A percentile compares a stretch with the other conserved stretches of the same genome.
phyloP scores from a whole-genome alignment of 92 coral and sea anemone species.

The Umimayanthus kanabou region DNA sequence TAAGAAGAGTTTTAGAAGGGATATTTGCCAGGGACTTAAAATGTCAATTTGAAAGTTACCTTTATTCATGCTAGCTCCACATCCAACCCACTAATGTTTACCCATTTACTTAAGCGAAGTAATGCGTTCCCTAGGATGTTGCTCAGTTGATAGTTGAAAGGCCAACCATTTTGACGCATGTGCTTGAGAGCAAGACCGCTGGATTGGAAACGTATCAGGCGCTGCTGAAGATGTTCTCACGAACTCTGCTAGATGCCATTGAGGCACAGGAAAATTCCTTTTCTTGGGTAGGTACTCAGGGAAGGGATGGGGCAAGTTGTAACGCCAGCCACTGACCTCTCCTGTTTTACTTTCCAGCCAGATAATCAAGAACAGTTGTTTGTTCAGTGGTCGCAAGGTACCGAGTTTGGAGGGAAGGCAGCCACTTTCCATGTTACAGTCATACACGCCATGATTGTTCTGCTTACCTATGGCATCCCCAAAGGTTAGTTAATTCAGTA shows the following conservation, averaged over 20 bases:
- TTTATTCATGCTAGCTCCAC: background rate
- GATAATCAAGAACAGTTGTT: slow-evolving; percentile 85
- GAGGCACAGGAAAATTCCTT: slow-evolving; percentile 68
- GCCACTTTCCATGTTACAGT: slow-evolving; percentile 86
- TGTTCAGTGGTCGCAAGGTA: slow-evolving; percentile 96
- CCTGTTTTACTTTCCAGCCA: slow-evolving; percentile 45
- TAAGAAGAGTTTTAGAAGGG: no score
- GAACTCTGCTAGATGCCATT: slow-evolving; percentile 79
- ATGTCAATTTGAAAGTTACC: background rate
- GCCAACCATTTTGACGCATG: slow-evolving; percentile 84
- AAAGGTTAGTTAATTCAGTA: slow-evolving; percentile 56
- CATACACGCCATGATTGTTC: slow-evolving; percentile 89
- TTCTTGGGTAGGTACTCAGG: slow-evolving; percentile 58
- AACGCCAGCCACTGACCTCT: background rate
- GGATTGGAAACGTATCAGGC: slow-evolving; percentile 85
- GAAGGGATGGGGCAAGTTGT: no score
- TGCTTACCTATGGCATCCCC: slow-evolving; percentile 85
- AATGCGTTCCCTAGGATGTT: slow-evolving; percentile 68
- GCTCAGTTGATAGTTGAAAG: slow-evolving; percentile 93
- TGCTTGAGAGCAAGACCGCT: slow-evolving; percentile 62
- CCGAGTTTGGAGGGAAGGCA: slow-evolving; percentile 86
- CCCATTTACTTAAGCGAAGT: background rate
- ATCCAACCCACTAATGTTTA: background rate
- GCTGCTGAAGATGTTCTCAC: slow-evolving; percentile 66
- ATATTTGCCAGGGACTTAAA: no score